Conservation (phyloP, 2,797 vertebrate genomes). For the Anguilla marmorata region DNA sequence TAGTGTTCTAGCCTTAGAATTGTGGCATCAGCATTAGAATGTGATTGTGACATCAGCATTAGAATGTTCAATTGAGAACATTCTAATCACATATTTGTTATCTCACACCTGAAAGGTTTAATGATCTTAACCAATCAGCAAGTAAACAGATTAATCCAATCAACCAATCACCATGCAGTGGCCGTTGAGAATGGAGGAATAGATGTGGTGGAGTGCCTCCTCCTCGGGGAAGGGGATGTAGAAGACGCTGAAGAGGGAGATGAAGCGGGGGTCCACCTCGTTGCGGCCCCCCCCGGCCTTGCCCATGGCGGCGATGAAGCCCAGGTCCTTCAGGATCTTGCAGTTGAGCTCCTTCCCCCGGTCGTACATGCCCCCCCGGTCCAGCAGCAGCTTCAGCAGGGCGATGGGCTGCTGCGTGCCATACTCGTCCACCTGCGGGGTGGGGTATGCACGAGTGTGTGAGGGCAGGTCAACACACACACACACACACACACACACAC, state of each 20-base stretch:
- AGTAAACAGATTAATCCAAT: not conserved
- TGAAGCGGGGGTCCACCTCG: constrained; percentile 89
- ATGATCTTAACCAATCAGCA: not conserved
- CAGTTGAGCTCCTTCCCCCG: constrained; percentile 89
- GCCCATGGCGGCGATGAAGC: constrained; percentile 93
- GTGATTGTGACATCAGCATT: not conserved
- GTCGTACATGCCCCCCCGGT: constrained; percentile 87
- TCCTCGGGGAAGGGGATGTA: constrained; percentile 84
- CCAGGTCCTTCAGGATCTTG: constrained; percentile 88
- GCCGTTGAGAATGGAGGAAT: constrained; percentile 87
- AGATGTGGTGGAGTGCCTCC: constrained; percentile 85
- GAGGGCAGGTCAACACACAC: constrained; percentile 10
- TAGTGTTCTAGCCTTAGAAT: not conserved
- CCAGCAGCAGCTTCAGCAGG: constrained; percentile 87
- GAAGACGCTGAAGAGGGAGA: constrained; percentile 92
- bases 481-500: not conserved
- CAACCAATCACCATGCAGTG: constrained; percentile 78
- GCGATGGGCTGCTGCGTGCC: constrained; percentile 97
- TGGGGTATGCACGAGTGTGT: not conserved
- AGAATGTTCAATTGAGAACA: not conserved
- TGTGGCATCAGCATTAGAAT: too few species aligned
- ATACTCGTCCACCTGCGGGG: constrained; percentile 85
- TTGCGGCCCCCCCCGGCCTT: constrained; percentile 94
- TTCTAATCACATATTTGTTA: not conserved
- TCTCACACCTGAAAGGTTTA: not conserved